Percentiles rank a stretch among this genome's conserved stretches.
phyloP scores from a whole-genome alignment of 2,797 vertebrate species.

The Muraenolepis orangiensis region DNA sequence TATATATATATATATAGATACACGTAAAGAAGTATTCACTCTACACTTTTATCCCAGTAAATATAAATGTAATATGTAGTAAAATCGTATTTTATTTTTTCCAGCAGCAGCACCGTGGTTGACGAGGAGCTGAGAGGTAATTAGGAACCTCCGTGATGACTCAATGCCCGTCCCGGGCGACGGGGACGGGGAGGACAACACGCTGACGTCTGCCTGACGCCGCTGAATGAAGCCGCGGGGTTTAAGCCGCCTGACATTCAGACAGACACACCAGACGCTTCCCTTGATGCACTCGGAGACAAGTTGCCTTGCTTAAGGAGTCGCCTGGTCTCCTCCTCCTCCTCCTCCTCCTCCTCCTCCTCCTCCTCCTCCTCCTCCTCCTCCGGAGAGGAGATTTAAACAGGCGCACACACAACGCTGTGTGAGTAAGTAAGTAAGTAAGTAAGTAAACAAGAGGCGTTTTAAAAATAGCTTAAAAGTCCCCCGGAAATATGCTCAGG shows the following conservation, averaged over 20 bases:
- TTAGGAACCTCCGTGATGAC: not conserved
- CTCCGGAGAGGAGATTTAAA: constrained; percentile 17
- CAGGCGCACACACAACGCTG: not conserved
- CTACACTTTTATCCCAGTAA: not conserved
- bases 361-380: constrained; percentile 20
- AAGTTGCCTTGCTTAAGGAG: constrained; percentile 28
- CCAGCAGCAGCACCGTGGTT: not conserved
- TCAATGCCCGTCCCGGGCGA: too few species aligned
- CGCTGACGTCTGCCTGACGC: constrained; percentile 22
- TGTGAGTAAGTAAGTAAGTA: too few species aligned
- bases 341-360: constrained; percentile 20
- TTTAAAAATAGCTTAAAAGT: not conserved
- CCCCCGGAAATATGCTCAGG: not conserved
- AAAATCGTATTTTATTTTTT: too few species aligned
- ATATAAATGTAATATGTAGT: too few species aligned
- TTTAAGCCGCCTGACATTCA: constrained; percentile 43
- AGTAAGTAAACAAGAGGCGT: not conserved
- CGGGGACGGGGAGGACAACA: constrained; percentile 22
- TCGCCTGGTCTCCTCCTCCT: constrained; percentile 30
- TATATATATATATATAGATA: too few species aligned
- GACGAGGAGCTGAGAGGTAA: not conserved
- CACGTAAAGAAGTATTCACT: too few species aligned
- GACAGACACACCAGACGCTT: constrained; percentile 47
- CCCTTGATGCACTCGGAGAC: constrained; percentile 12
- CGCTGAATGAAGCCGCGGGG: constrained; percentile 15